Evolutionary conservation across 2,113 vertebrate genomes (phyloP).

Genomic region (Hypomesus transpacificus): DNA sequence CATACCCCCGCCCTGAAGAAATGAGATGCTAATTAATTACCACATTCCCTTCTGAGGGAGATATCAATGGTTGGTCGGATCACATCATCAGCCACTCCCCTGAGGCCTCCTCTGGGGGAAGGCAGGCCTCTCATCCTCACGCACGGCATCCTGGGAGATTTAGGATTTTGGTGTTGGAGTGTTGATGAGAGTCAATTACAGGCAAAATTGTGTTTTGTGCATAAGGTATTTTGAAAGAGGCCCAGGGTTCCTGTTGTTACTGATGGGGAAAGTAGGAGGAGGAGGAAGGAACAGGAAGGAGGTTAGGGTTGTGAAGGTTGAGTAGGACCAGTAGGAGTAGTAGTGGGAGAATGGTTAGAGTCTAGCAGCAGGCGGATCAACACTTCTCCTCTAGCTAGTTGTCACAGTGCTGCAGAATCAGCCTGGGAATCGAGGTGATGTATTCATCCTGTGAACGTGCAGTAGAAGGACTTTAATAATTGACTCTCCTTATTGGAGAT

Average conservation of each 20-base stretch:
- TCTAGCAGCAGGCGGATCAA: constrained; percentile 1
- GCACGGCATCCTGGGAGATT: too few species aligned
- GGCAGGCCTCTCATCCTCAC: constrained; percentile 15
- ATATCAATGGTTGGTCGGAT: constrained; percentile 77
- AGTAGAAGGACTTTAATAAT: constrained; percentile 54
- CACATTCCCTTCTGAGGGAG: constrained; percentile 81
- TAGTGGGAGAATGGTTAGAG: neutral
- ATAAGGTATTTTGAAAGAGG: too few species aligned
- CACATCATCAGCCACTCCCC: constrained; percentile 51
- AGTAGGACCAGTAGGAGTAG: neutral
- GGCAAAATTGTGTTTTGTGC: too few species aligned
- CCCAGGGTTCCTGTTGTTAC: too few species aligned
- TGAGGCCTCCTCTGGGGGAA: constrained; percentile 36
- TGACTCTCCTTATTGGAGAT: constrained; percentile 48
- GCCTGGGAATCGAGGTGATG: constrained; percentile 17
- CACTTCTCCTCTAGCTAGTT: neutral
- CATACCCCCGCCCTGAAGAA: constrained; percentile 78
- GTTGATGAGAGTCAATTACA: too few species aligned
- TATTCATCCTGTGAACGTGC: constrained; percentile 32
- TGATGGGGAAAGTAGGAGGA: neutral
- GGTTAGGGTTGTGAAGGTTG: neutral
- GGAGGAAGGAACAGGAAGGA: neutral
- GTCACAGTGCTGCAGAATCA: neutral
- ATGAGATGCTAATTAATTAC: constrained; percentile 94
- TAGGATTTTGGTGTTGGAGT: neutral